phyloP scores from a whole-genome alignment of 2,113 vertebrate genomes.

The Psilopsiagon aymara region DNA sequence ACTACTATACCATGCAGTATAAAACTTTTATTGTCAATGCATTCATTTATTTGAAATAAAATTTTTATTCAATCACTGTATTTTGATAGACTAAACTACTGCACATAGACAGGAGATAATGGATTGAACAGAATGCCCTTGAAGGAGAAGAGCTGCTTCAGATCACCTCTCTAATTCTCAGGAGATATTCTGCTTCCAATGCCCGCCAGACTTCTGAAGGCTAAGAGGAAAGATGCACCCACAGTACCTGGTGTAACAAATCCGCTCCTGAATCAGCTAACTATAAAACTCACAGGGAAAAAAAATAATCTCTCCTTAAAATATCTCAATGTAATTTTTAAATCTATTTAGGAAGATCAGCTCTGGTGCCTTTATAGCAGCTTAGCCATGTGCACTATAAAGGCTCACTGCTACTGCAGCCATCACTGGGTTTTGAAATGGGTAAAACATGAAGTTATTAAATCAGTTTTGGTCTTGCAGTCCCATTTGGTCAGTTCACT shows the following conservation, averaged over 20 bases:
- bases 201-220: constrained; percentile 25
- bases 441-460: constrained; percentile 64
- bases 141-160: constrained; percentile 63
- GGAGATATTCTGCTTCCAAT: constrained; percentile 27
- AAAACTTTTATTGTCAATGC: constrained; percentile 66
- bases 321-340: constrained; percentile 66
- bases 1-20: constrained; percentile 45
- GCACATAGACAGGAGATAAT: constrained; percentile 56
- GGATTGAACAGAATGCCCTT: constrained; percentile 65
- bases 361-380: constrained; percentile 68
- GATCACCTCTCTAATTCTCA: constrained; percentile 44
- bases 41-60: constrained; percentile 72
- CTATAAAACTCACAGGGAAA: constrained; percentile 55
- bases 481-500: constrained; percentile 2
- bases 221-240: constrained; percentile 33
- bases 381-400: constrained; percentile 62
- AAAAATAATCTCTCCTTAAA: constrained; percentile 71
- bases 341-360: constrained; percentile 68
- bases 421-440: constrained; percentile 48
- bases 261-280: constrained; percentile 58
- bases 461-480: constrained; percentile 57
- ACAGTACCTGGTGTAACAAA: constrained; percentile 58
- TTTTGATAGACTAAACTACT: constrained; percentile 67
- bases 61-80: constrained; percentile 71
- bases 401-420: constrained; percentile 35